Base-by-base conservation (phyloP, 1,140 invertebrate species). In the Drosophila pachea region DNA sequence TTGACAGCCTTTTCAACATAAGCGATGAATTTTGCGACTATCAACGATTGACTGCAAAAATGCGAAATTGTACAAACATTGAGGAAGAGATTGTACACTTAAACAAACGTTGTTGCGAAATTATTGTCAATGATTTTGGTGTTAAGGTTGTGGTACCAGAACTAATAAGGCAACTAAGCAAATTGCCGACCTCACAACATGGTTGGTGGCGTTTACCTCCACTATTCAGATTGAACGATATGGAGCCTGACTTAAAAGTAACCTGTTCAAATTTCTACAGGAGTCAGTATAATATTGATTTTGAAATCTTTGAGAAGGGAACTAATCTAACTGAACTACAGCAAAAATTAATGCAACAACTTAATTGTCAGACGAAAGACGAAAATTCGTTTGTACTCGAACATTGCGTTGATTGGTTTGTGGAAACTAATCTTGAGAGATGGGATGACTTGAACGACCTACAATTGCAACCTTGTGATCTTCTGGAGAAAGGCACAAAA, bases 1-100 rank as follows among this genome's bases (percentile, higher is more conserved):
- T 89, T 5, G 82, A 86, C 47, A 55, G 72, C 3, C 63, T 89
- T 11, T 81, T 62, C 32, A 89, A 84, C 29, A 35, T 59, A 9
- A 68, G 53, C 2, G 87, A 89, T 55, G 5, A 29, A 4, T 87
- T 68, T 52, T 7, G 12, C 1, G 73, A 73, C 11, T 31, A 72
- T 16, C 7, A 71, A 9, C 53, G 69, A 1, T 62, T 88, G 1
- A 55, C 48, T 8, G 8, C 31, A 0, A 75, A 87, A 69, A 68
- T 76, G 35, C 9, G 12, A 31, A 42, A 67, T 8, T 76, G 67
- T 42, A 11, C 32, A 1, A 33, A 54, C 14, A 60, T 74, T 6
- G 56, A n/a, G 1, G 38, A 52, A 5, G 50, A 59, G 9, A 12
- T 74, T 38, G 40, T 6, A 1, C 31, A 54, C 4, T 71, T 86